phyloP scores from a whole-genome alignment of 2,888 invertebrate genomes.

The Geophilus truncorum region DNA sequence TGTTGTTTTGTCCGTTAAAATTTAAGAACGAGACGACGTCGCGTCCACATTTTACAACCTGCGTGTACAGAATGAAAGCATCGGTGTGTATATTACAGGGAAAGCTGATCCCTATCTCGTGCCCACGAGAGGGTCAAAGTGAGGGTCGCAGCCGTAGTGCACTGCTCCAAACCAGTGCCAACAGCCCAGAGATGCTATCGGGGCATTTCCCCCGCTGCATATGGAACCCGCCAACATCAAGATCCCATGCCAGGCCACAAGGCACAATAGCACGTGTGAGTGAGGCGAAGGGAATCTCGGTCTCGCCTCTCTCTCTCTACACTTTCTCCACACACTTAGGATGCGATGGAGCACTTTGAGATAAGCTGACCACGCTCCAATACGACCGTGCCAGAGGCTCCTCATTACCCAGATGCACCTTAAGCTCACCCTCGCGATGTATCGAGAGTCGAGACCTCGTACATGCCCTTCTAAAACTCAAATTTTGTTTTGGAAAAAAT shows the following conservation, averaged over 20 bases:
- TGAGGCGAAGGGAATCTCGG: not conserved
- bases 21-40: not conserved
- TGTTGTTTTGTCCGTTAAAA: not conserved
- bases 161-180: not conserved
- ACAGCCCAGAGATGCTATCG: not conserved
- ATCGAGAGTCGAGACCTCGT: not conserved
- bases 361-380: not conserved
- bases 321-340: not conserved
- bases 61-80: not conserved
- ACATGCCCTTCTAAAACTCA: not conserved
- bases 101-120: not conserved
- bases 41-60: not conserved
- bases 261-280: conserved; percentile 1
- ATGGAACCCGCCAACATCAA: conserved; percentile 14
- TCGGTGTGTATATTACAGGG: not conserved
- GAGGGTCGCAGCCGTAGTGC: conserved; percentile 1
- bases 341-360: not conserved
- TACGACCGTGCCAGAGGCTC: not conserved
- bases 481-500: no score
- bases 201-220: not conserved
- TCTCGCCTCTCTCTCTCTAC: not conserved
- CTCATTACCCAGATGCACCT: not conserved
- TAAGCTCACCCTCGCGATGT: no score
- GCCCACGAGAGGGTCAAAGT: conserved; percentile 6
- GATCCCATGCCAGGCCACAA: not conserved